Evolutionary conservation across 2,797 vertebrate species (phyloP), one percentile per base, ranked within the genome.

Genomic region (Trematomus bernacchii): DNA sequence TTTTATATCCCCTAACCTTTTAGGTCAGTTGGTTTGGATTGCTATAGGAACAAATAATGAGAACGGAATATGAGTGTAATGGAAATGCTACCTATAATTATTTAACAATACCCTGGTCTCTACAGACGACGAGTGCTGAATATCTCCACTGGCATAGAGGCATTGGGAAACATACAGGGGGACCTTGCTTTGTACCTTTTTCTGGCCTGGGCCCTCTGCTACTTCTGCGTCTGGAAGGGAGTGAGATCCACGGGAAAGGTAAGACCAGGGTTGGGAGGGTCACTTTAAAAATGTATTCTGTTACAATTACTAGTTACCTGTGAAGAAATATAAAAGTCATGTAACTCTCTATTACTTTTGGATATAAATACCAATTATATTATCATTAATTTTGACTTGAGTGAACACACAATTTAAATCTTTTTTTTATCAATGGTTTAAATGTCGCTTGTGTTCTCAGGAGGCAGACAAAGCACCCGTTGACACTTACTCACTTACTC

Each of bases 151-250:
- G 97, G 97, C 54, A 96, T 98, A 65, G 95, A 97, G 30, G 64
- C 87, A 10, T 61, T 97, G 66, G 97, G 97, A 37, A 76, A 85
- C 14, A 80, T 98, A 71, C 95, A 93, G 47, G 96, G 96, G 97
- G 96, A 98, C 33, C 93, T 98, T 76, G 94, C 92, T 43, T 76
- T 98, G 65, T 98, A 95, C 69, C 96, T 98, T 18, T 69, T 98
- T 48, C 91, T 98, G 2, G 94, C 95, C 0, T 98, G 97, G 97
- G 83, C 95, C 80, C 92, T 97, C 89, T 97, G 96, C 52, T 98
- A 97, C 93, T 98, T 98, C 86, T 98, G 97, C 89, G 95, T 97
- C 66, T 98, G 97, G 97, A 98, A 97, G 87, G 97, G 97, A 14
- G 96, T 98, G 78, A 97, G 94, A 87, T 97, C 97, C 40, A 96